Evolutionary conservation across 2,888 invertebrate species (phyloP).

Genomic region (Metopia argyrocephala): DNA sequence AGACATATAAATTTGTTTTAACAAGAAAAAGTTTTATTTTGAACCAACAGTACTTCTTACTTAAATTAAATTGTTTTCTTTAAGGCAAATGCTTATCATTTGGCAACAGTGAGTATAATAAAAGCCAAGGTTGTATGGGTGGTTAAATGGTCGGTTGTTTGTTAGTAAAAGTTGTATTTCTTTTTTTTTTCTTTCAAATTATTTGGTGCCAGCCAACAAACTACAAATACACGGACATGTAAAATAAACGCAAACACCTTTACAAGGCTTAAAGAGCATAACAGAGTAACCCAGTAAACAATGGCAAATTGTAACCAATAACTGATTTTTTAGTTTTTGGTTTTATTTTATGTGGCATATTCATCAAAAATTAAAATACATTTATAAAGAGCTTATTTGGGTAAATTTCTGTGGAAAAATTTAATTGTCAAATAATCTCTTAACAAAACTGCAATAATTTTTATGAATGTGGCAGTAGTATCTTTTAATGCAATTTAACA

Average conservation of each 20-base stretch:
- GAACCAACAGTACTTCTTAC: constrained; percentile 21
- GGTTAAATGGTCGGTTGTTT: not conserved
- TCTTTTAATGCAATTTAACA: too few species aligned
- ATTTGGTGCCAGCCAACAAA: not conserved
- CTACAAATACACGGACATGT: not conserved
- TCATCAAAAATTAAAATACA: too few species aligned
- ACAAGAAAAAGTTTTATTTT: constrained; percentile 29
- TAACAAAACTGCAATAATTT: too few species aligned
- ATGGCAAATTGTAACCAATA: too few species aligned
- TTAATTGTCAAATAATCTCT: too few species aligned
- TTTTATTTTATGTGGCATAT: too few species aligned
- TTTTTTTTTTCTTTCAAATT: constrained; percentile 16
- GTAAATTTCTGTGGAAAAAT: too few species aligned
- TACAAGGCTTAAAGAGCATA: constrained; percentile 1
- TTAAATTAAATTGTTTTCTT: constrained; percentile 27
- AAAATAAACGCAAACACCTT: constrained; percentile 1
- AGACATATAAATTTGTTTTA: constrained; percentile 56
- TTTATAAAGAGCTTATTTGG: too few species aligned
- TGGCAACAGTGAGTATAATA: constrained; percentile 50
- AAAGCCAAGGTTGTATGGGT: constrained; percentile 37
- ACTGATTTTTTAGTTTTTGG: too few species aligned
- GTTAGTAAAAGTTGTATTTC: constrained; percentile 13
- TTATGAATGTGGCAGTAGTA: too few species aligned
- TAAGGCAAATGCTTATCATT: constrained; percentile 55
- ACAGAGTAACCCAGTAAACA: not conserved